Evolutionary conservation across 2,113 vertebrate genomes (phyloP).

Genomic region (Leucoraja erinaceus): DNA sequence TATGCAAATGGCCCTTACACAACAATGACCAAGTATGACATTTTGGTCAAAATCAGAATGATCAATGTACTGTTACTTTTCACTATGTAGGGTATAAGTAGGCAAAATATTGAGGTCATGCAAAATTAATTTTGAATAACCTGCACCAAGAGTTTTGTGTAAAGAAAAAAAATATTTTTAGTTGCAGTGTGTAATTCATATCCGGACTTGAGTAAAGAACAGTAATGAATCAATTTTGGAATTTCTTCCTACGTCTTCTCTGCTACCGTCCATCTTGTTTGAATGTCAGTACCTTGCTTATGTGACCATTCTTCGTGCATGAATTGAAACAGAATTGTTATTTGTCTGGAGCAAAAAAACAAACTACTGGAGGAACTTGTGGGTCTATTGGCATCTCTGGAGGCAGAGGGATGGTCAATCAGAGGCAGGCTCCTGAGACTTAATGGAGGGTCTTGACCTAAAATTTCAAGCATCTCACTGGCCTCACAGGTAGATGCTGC

Average conservation of each 20-base stretch:
- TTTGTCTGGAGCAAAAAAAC: not conserved
- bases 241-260: not conserved
- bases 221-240: not conserved
- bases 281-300: not conserved
- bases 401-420: too few relatives aligned
- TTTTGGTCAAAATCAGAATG: not conserved
- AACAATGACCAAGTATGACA: constrained; percentile 72
- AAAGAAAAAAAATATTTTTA: too few relatives aligned
- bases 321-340: not conserved
- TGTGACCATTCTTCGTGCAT: not conserved
- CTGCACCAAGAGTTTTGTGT: not conserved
- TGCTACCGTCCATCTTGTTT: not conserved
- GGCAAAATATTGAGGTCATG: not conserved
- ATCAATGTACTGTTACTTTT: not conserved
- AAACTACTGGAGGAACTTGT: too few relatives aligned
- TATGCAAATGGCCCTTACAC: constrained; percentile 65
- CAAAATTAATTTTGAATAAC: not conserved
- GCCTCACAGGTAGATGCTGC: too few relatives aligned
- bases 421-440: not conserved
- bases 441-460: too few relatives aligned
- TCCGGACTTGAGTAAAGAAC: not conserved
- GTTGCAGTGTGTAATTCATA: too few relatives aligned
- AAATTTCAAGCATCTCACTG: too few relatives aligned
- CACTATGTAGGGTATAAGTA: not conserved
- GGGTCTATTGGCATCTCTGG: too few relatives aligned